Evolutionary conservation across 2,888 invertebrate genomes (phyloP).

Genomic region (Drosophila neotestacea): DNA sequence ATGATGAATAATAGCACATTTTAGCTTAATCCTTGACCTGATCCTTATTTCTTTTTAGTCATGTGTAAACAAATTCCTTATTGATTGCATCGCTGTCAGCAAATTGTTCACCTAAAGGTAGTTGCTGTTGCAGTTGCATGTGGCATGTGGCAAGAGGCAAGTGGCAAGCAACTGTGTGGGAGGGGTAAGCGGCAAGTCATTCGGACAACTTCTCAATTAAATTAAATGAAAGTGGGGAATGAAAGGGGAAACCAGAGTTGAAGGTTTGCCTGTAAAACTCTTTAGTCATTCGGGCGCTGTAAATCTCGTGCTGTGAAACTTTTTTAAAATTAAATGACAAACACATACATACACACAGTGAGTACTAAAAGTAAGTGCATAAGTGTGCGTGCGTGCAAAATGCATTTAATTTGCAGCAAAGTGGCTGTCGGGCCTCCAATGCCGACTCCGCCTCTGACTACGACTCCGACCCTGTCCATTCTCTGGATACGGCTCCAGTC

Average conservation of each 20-base stretch:
- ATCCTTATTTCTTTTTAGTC: slow-evolving; percentile 4
- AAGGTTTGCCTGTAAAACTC: slow-evolving; percentile 27
- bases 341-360: slow-evolving; percentile 45
- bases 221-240: slow-evolving; percentile 53
- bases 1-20: neutral
- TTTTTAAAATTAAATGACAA: slow-evolving; percentile 75
- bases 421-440: slow-evolving; percentile 56
- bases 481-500: slow-evolving; percentile 74
- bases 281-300: slow-evolving; percentile 62
- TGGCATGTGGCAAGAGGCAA: slow-evolving; percentile 5
- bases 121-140: slow-evolving; percentile 5
- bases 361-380: slow-evolving; percentile 35
- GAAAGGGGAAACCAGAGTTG: slow-evolving; percentile 1
- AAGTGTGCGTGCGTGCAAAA: slow-evolving; percentile 62
- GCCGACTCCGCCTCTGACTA: slow-evolving; percentile 7
- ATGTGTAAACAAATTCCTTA: slow-evolving; percentile 53
- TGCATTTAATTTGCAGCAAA: slow-evolving; percentile 80
- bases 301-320: slow-evolving; percentile 72
- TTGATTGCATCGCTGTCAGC: slow-evolving; percentile 49
- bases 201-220: slow-evolving; percentile 73
- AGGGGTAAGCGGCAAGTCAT: slow-evolving; percentile 23
- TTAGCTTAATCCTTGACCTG: slow-evolving; percentile 37
- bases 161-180: neutral
- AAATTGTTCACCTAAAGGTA: slow-evolving; percentile 27
- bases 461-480: slow-evolving; percentile 28